phyloP scores from a whole-genome alignment of 2,888 invertebrate genomes.

The Blastobasis lacticolella region DNA sequence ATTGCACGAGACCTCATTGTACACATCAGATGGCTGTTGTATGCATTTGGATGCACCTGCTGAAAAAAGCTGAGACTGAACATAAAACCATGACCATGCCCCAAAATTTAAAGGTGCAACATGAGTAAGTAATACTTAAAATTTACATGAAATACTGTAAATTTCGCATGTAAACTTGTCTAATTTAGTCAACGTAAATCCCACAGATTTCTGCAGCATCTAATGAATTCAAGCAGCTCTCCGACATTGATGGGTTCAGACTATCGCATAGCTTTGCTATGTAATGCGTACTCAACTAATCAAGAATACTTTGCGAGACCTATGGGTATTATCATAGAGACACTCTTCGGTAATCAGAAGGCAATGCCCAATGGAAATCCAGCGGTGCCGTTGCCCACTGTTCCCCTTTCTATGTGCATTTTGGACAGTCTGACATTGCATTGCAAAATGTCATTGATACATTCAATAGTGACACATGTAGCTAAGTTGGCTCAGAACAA shows the following conservation, averaged over 20 bases:
- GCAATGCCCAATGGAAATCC: constrained; percentile 65
- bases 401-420: constrained; percentile 93
- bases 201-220: constrained; percentile 87
- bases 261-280: constrained; percentile 91
- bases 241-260: constrained; percentile 87
- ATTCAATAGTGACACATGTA: constrained; percentile 88
- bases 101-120: constrained; percentile 85
- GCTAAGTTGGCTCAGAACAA: constrained; percentile 93
- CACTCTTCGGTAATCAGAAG: constrained; percentile 83
- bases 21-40: constrained; percentile 95
- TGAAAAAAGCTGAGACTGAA: constrained; percentile 94
- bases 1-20: constrained; percentile 88
- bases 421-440: constrained; percentile 96
- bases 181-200: constrained; percentile 1
- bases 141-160: background rate
- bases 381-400: constrained; percentile 79
- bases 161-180: background rate
- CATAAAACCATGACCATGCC: constrained; percentile 88
- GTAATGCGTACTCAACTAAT: constrained; percentile 96
- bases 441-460: constrained; percentile 93
- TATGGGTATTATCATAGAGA: constrained; percentile 93
- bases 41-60: constrained; percentile 96
- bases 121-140: constrained; percentile 76
- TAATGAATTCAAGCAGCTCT: constrained; percentile 82
- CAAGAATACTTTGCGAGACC: constrained; percentile 92